A percentile compares a stretch with the other conserved stretches of the same genome.
Evolutionary conservation across 2,797 vertebrate genomes (phyloP).

Genomic region (Tamandua tetradactyla): DNA sequence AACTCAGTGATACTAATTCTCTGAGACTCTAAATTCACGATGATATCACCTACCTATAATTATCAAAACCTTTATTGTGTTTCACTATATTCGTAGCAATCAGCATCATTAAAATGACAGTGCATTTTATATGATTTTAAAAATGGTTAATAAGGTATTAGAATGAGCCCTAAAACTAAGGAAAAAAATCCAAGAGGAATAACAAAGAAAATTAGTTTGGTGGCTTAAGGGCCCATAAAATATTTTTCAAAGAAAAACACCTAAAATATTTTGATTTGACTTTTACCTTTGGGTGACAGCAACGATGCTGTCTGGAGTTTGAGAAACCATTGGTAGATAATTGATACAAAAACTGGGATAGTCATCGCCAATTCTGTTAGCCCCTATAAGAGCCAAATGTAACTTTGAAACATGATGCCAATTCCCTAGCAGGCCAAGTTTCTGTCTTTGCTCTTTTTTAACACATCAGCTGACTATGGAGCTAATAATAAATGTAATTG

Average conservation of each 20-base stretch:
- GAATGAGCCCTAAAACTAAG: constrained; percentile 44
- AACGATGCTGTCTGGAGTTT: neutral
- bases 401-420: constrained; percentile 78
- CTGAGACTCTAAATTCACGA: neutral
- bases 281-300: constrained; percentile 26
- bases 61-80: neutral
- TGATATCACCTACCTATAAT: neutral
- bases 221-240: neutral
- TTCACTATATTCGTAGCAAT: neutral
- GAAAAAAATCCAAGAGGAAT: constrained; percentile 11
- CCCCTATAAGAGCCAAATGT: constrained; percentile 55
- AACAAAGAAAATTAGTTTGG: neutral
- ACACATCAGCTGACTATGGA: constrained; percentile 56
- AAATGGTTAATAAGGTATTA: constrained; percentile 34
- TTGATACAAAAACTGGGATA: constrained; percentile 47
- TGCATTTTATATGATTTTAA: constrained; percentile 27
- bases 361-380: constrained; percentile 40
- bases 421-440: constrained; percentile 36
- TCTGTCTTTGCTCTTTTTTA: constrained; percentile 59
- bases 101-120: neutral
- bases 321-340: constrained; percentile 46
- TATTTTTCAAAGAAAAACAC: constrained; percentile 7
- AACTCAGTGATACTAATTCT: constrained; percentile 1
- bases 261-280: constrained; percentile 36
- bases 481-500: constrained; percentile 59